phyloP scores from a whole-genome alignment of 2,888 invertebrate genomes.

The Andrena haemorrhoa region DNA sequence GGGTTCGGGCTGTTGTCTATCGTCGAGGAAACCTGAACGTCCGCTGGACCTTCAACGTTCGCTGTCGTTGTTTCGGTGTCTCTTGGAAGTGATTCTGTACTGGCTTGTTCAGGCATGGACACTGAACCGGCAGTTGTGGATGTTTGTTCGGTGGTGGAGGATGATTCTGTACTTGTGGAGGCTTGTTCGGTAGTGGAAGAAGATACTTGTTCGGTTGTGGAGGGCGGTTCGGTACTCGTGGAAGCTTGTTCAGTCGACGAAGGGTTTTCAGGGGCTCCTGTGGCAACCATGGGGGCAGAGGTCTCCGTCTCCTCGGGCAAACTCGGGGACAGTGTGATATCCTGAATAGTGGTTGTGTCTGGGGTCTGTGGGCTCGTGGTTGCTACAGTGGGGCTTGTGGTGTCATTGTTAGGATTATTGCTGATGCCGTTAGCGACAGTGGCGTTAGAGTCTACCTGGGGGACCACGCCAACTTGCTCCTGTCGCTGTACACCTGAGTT shows the following conservation, averaged over 20 bases:
- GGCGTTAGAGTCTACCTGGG: slow-evolving; percentile 80
- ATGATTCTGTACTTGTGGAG: slow-evolving; percentile 30
- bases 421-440: slow-evolving; percentile 76
- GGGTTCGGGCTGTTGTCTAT: neutral
- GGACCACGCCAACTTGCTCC: slow-evolving; percentile 77
- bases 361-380: slow-evolving; percentile 73
- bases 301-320: slow-evolving; percentile 60
- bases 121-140: neutral
- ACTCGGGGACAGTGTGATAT: slow-evolving; percentile 69
- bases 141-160: slow-evolving; percentile 12
- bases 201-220: slow-evolving; percentile 54
- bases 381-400: slow-evolving; percentile 74
- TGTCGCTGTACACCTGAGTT: slow-evolving; percentile 69
- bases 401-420: slow-evolving; percentile 84
- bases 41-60: neutral
- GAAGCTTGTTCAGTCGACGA: slow-evolving; percentile 45
- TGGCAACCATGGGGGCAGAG: slow-evolving; percentile 39
- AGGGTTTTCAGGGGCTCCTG: slow-evolving; percentile 44
- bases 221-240: slow-evolving; percentile 42
- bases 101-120: slow-evolving; percentile 11
- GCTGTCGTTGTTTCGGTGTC: slow-evolving; percentile 18
- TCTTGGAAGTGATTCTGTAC: neutral
- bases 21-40: neutral
- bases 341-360: slow-evolving; percentile 68
- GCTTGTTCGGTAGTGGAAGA: slow-evolving; percentile 28